phyloP scores from a whole-genome alignment of 2,797 vertebrate genomes.

The Lacerta agilis region DNA sequence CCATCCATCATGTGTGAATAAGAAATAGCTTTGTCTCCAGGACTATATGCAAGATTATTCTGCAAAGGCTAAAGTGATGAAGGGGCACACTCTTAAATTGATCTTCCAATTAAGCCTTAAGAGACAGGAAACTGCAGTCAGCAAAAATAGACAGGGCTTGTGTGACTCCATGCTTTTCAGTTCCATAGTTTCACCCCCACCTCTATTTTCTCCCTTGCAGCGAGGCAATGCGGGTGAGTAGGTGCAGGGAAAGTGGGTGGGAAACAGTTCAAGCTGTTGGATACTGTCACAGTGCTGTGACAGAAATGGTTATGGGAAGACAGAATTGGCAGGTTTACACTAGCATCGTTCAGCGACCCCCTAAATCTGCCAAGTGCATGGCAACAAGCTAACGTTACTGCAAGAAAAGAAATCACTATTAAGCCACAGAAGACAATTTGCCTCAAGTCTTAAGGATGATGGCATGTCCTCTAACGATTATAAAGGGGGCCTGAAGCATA shows the following conservation, averaged over 20 bases:
- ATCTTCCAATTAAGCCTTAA: neutral
- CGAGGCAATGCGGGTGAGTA: constrained; percentile 39
- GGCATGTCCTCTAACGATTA: neutral
- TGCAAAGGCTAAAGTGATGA: neutral
- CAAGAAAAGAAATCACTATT: neutral
- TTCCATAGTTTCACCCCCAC: constrained; percentile 36
- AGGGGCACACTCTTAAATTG: neutral
- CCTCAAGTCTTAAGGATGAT: neutral
- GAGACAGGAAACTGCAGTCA: constrained; percentile 37
- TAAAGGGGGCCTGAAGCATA: neutral
- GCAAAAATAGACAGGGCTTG: constrained; percentile 41
- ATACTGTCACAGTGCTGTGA: constrained; percentile 39
- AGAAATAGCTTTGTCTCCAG: neutral
- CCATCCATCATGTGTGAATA: neutral
- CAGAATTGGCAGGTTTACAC: constrained; percentile 29
- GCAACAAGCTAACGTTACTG: constrained; percentile 4
- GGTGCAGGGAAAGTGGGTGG: constrained; percentile 57
- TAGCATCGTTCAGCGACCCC: constrained; percentile 30
- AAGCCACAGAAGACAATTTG: constrained; percentile 21
- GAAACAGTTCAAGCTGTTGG: constrained; percentile 61
- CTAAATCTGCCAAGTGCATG: constrained; percentile 56
- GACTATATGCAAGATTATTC: neutral
- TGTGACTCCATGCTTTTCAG: constrained; percentile 43
- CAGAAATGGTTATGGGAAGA: constrained; percentile 37
- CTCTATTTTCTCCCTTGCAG: constrained; percentile 41